These are phyloP conservation scores for Anthonomus grandis DNA, from an alignment of 1,140 invertebrate species.

Conservation along the genomic window DNA sequence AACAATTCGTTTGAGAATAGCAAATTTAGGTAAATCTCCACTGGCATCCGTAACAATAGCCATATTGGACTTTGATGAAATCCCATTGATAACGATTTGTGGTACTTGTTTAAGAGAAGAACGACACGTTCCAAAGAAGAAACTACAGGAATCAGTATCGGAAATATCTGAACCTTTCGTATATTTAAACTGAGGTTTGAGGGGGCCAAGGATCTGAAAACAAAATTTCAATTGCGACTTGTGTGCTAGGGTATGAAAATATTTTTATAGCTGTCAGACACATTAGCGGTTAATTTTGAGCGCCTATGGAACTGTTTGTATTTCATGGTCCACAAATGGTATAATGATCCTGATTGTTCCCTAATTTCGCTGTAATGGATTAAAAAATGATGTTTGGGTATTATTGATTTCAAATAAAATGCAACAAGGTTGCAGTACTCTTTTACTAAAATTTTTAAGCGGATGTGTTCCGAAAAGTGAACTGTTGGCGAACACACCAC, in stretches of 20 bases:
- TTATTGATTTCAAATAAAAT: neutral
- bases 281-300: neutral
- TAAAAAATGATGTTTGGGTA: conserved; percentile 6
- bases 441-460: neutral
- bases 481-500: neutral
- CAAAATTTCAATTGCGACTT: neutral
- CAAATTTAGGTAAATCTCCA: neutral
- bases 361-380: neutral
- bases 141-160: no score
- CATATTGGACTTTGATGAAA: neutral
- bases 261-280: conserved; percentile 1
- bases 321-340: neutral
- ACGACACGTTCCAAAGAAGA: no score
- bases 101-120: neutral
- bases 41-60: neutral
- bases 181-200: neutral
- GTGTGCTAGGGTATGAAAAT: neutral
- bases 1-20: neutral
- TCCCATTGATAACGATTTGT: neutral
- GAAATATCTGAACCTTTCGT: no score
- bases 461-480: neutral
- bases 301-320: conserved; percentile 1
- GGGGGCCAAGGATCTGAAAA: neutral
- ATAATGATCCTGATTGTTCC: neutral
- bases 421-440: neutral